phyloP scores from a whole-genome alignment of 1,140 invertebrate genomes.

The Idris sp. region DNA sequence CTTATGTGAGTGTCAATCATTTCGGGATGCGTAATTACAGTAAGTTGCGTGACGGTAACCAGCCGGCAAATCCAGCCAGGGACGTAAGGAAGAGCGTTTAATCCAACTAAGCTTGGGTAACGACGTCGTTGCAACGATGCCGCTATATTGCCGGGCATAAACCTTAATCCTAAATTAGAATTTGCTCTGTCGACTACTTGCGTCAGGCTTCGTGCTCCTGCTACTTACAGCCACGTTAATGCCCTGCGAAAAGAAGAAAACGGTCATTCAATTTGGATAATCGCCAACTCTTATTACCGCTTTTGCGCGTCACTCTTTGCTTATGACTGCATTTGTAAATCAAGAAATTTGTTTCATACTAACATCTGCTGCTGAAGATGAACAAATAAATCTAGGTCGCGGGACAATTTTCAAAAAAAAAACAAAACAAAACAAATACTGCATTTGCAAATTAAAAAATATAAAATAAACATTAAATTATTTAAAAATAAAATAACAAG shows the following conservation, averaged over 20 bases:
- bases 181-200: slow-evolving; percentile 43
- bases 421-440: too few species aligned
- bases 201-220: slow-evolving; percentile 18
- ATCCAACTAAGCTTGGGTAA: slow-evolving; percentile 71
- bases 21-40: slow-evolving; percentile 63
- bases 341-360: background rate
- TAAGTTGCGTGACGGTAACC: slow-evolving; percentile 63
- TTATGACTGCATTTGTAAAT: slow-evolving; percentile 3
- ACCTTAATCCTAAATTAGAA: slow-evolving; percentile 73
- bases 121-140: slow-evolving; percentile 66
- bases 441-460: too few species aligned
- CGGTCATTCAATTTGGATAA: slow-evolving; percentile 56
- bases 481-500: too few species aligned
- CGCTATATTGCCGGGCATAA: slow-evolving; percentile 69
- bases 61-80: slow-evolving; percentile 58
- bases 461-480: too few species aligned
- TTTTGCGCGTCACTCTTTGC: slow-evolving; percentile 16
- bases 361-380: too few species aligned
- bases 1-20: slow-evolving; percentile 66
- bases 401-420: too few species aligned
- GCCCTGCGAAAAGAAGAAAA: slow-evolving; percentile 45
- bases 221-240: slow-evolving; percentile 51
- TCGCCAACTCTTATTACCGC: slow-evolving; percentile 41
- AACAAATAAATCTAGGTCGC: too few species aligned
- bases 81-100: slow-evolving; percentile 66